Base-by-base conservation (phyloP, 2,113 vertebrate genomes). In the Isichthys henryi region DNA sequence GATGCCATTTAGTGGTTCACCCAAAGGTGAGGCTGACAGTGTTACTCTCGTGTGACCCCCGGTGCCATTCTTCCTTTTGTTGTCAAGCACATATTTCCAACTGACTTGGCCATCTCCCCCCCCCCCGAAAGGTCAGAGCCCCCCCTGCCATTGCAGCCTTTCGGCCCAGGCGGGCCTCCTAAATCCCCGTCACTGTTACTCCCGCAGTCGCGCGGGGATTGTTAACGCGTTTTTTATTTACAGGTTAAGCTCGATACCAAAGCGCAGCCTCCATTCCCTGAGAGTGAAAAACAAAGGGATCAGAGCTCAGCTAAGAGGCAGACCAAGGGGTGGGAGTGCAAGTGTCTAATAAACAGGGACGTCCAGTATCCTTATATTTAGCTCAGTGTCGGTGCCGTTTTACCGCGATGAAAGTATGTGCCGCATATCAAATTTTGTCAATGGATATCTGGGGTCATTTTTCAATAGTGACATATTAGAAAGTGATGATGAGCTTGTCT, bases 21-120 rank as follows among this genome's bases (percentile, higher is more conserved):
- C 11, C n/a, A 88, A 77, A 62, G 88, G 88, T 70, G 82, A 89
- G 49, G 58, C 90, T n/a, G 82, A 56, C 82, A 58, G 39, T 46
- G 66, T 66, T 88, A 52, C 89, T 90, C 86, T 74, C n/a, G 53
- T 66, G 48, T 83, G 31, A 31, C n/a, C 86, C 74, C 88, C 62
- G 21, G 88, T 89, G 52, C 89, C 70, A 82, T 89, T 88, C 91
- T 87, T 87, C 58, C 84, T 91, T 43, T 87, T 89, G 82, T 89
- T 21, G 74, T 66, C 53, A 82, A 84, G 87, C 35, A 70, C 27
- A 56, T 17, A 17, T 35, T 39, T 39, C 70, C 70, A 35, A 35
- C 74, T 19, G 31, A 35, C 35, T 86, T 49, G 80, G 7, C 74
- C 88, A 46, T 66, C 11, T 52, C 89, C 2, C 23, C 58, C 58